A percentile compares a stretch with the other conserved stretches of the same genome.
Conservation (phyloP, 2,113 vertebrate species). For the Taurulus bubalis region DNA sequence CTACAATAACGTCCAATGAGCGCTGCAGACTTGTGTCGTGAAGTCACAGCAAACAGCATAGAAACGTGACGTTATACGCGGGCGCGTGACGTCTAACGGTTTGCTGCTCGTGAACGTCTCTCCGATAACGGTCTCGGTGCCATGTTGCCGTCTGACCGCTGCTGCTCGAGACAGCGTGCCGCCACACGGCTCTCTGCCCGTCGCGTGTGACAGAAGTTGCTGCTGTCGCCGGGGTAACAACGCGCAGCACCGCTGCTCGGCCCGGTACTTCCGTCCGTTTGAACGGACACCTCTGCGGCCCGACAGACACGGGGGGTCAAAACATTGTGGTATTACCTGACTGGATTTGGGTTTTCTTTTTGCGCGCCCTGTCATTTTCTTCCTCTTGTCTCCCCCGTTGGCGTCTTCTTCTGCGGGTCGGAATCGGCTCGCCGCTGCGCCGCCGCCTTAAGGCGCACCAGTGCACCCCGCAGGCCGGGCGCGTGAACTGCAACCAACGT, state of each 20-base stretch:
- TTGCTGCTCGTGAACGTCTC: background rate
- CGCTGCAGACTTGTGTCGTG: background rate
- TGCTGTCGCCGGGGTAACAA: accelerated
- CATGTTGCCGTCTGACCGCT: slow-evolving; percentile 69
- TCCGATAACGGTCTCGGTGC: slow-evolving; percentile 7
- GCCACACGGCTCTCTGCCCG: slow-evolving; percentile 12
- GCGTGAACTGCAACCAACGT: background rate
- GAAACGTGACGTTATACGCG: background rate
- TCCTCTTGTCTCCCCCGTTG: slow-evolving; percentile 61
- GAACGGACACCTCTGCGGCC: background rate
- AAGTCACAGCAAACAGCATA: background rate
- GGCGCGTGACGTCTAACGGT: background rate
- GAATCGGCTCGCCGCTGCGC: background rate
- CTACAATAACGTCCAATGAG: no score
- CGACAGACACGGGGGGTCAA: background rate
- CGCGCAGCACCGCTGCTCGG: accelerated
- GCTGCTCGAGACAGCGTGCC: slow-evolving; percentile 42
- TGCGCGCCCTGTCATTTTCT: slow-evolving; percentile 82
- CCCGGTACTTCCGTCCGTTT: no score
- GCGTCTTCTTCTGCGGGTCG: slow-evolving; percentile 62
- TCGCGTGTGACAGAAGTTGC: background rate
- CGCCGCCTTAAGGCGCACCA: background rate
- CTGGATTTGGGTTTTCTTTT: slow-evolving; percentile 80
- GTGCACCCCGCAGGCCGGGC: slow-evolving; percentile 26
- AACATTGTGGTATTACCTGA: slow-evolving; percentile 69